Conservation (phyloP, 2,888 invertebrate genomes). For the Baccha elongata region DNA sequence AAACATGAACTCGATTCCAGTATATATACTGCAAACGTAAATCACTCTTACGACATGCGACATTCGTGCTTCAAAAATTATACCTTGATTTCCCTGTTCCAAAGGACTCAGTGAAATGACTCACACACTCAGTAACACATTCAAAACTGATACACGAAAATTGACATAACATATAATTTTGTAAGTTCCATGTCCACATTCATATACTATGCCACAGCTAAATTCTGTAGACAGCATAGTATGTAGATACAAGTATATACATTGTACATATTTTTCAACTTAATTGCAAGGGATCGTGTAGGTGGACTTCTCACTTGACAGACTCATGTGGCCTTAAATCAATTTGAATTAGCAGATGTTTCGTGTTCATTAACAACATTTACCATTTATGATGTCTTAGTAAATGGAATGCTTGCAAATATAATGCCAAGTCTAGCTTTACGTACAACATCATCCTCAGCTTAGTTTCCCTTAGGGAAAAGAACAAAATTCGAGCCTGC, state of each 20-base stretch:
- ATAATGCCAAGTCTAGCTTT: not conserved
- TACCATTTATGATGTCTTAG: constrained; percentile 5
- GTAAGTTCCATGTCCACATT: not conserved
- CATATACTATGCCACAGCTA: not conserved
- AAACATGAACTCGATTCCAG: too few species aligned
- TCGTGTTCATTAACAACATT: constrained; percentile 28
- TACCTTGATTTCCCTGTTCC: not conserved
- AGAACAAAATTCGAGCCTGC: not conserved
- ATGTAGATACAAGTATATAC: too few species aligned
- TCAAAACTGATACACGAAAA: not conserved
- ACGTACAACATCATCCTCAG: too few species aligned
- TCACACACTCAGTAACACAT: constrained; percentile 6
- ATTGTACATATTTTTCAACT: constrained; percentile 41
- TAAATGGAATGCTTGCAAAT: constrained; percentile 22
- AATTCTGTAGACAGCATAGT: constrained; percentile 6
- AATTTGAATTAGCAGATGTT: constrained; percentile 30
- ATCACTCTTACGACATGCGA: too few species aligned
- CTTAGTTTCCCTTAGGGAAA: not conserved
- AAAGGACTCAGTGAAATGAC: not conserved
- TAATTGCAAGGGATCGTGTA: constrained; percentile 23
- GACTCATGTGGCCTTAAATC: constrained; percentile 16
- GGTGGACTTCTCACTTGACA: constrained; percentile 18
- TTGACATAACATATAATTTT: constrained; percentile 32
- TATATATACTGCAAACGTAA: too few species aligned
- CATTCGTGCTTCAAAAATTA: too few species aligned